Percentiles rank a stretch among this genome's conserved stretches.
Conservation (phyloP, 2,888 invertebrate species). For the Xestia c-nigrum region DNA sequence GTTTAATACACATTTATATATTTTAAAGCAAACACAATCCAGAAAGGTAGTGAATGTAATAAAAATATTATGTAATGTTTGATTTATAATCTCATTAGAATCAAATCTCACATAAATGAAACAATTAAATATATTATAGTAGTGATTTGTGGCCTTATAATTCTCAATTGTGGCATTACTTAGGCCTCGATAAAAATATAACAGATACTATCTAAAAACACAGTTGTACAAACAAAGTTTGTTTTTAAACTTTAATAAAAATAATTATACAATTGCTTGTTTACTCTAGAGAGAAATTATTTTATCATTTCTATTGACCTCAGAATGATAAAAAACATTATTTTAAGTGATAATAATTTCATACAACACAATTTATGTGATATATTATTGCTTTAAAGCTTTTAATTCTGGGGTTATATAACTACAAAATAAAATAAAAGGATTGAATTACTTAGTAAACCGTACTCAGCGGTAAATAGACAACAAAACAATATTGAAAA, state of each 20-base stretch:
- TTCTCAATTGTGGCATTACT: conserved; percentile 35
- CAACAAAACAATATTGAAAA: conserved; percentile 33
- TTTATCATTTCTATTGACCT: conserved; percentile 51
- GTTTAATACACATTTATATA: not conserved
- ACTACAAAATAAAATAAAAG: conserved; percentile 46
- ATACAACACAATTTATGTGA: conserved; percentile 59
- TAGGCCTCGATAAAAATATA: conserved; percentile 61
- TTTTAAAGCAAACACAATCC: not conserved
- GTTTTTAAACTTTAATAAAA: conserved; percentile 32
- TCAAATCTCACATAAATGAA: conserved; percentile 48
- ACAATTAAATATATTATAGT: conserved; percentile 35
- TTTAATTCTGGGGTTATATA: conserved; percentile 51
- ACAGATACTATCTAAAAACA: conserved; percentile 53
- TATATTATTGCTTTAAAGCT: conserved; percentile 66
- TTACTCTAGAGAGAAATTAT: conserved; percentile 38
- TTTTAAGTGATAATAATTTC: conserved; percentile 60
- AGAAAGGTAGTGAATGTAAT: not conserved
- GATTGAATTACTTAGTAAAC: conserved; percentile 40
- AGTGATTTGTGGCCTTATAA: conserved; percentile 60
- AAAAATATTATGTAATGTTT: not conserved
- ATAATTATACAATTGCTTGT: conserved; percentile 50
- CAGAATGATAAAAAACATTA: conserved; percentile 55
- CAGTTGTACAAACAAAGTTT: conserved; percentile 53
- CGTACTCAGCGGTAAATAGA: conserved; percentile 36
- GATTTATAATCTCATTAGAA: conserved; percentile 4